Evolutionary conservation across 2,888 invertebrate genomes (phyloP).

Genomic region (Nezara viridula): DNA sequence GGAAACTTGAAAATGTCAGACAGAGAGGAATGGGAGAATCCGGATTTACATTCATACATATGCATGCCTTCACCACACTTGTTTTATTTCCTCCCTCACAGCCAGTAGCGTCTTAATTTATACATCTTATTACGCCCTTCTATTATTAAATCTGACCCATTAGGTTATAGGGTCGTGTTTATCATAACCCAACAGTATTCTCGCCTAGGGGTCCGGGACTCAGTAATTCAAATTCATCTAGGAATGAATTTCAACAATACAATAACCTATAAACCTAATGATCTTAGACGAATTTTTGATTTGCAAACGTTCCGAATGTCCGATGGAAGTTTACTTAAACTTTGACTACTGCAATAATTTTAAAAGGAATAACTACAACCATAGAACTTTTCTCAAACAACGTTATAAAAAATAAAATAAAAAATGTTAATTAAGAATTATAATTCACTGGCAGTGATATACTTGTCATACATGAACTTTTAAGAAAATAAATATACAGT

Average conservation of each 20-base stretch:
- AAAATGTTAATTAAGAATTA: too few relatives aligned
- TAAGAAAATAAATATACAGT: too few relatives aligned
- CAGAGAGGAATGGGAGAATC: slow-evolving; percentile 37
- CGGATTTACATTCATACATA: slow-evolving; percentile 55
- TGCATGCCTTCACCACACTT: slow-evolving; percentile 53
- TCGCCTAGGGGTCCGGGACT: not conserved
- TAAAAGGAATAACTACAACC: too few relatives aligned
- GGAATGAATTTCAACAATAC: not conserved
- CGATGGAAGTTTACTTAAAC: not conserved
- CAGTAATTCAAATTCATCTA: not conserved
- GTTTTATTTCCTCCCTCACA: slow-evolving; percentile 51
- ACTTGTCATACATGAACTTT: too few relatives aligned
- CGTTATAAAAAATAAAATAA: too few relatives aligned
- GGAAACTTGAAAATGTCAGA: slow-evolving; percentile 56
- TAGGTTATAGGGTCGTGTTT: slow-evolving; percentile 26
- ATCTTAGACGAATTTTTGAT: not conserved
- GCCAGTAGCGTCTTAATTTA: slow-evolving; percentile 47
- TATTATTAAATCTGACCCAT: slow-evolving; percentile 52
- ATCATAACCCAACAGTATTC: not conserved
- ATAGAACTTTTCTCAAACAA: too few relatives aligned
- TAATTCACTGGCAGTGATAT: too few relatives aligned
- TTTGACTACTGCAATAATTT: too few relatives aligned
- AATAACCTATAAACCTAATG: not conserved
- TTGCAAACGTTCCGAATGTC: not conserved
- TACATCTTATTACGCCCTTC: slow-evolving; percentile 46